Evolutionary conservation across 2,797 vertebrate species (phyloP).

Genomic region (Momotus momota): DNA sequence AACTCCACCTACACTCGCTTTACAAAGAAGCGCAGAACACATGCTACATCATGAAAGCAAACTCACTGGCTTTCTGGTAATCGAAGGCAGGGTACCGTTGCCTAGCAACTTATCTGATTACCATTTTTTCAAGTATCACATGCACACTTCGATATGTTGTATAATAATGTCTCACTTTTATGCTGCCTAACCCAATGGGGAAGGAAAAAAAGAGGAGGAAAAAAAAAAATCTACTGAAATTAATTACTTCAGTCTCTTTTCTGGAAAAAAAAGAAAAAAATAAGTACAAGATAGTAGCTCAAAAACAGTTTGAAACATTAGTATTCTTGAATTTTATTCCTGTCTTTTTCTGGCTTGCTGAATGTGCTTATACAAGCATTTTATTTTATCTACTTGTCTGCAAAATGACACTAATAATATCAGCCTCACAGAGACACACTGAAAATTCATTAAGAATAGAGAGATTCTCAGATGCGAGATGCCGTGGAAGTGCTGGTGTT

Average conservation of each 20-base stretch:
- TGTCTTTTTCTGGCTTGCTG: not conserved
- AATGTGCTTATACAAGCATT: slow-evolving; percentile 46
- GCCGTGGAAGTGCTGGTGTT: not conserved
- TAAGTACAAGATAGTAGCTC: not conserved
- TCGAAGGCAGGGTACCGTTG: slow-evolving; percentile 61
- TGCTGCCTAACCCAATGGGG: not conserved
- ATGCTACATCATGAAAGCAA: slow-evolving; percentile 47
- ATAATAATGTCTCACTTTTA: slow-evolving; percentile 56
- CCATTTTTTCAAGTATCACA: slow-evolving; percentile 71
- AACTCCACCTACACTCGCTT: slow-evolving; percentile 53
- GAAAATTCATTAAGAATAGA: slow-evolving; percentile 55
- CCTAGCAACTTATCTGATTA: slow-evolving; percentile 75
- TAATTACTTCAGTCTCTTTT: not conserved
- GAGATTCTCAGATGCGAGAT: slow-evolving; percentile 20
- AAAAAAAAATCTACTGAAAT: not conserved
- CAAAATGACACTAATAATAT: slow-evolving; percentile 57
- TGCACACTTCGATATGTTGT: slow-evolving; percentile 49
- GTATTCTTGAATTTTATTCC: slow-evolving; percentile 30
- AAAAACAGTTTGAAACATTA: not conserved
- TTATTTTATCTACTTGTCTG: slow-evolving; percentile 49
- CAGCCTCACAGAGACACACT: not conserved
- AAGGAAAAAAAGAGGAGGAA: not conserved
- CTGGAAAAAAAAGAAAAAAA: not conserved
- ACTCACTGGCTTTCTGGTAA: slow-evolving; percentile 61
- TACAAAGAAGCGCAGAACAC: slow-evolving; percentile 33